Conservation (phyloP, 2,113 vertebrate genomes). For the Platichthys flesus region DNA sequence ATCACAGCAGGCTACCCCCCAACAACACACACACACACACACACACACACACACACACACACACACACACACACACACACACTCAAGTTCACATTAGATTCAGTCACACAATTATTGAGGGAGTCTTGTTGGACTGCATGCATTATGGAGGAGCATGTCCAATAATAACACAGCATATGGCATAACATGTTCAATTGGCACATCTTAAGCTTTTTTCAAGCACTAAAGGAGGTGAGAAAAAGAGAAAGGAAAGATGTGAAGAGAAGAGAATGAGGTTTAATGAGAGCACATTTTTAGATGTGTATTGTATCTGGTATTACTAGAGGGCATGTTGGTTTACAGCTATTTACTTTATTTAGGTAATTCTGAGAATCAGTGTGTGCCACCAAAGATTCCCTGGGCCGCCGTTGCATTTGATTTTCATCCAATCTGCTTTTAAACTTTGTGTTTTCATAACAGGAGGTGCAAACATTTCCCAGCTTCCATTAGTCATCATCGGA, state of each 20-base stretch:
- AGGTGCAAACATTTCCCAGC: slow-evolving; percentile 18
- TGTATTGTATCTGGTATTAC: background rate
- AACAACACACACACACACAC: background rate
- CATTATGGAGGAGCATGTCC: slow-evolving; percentile 61
- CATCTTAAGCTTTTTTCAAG: slow-evolving; percentile 38
- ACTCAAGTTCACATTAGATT: slow-evolving; percentile 58
- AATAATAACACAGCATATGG: slow-evolving; percentile 62
- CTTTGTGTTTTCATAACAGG: slow-evolving; percentile 39
- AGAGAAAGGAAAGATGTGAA: background rate
- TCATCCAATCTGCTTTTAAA: background rate
- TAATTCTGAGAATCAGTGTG: background rate
- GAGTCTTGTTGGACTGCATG: slow-evolving; percentile 47
- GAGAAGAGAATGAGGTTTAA: background rate
- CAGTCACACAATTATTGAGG: slow-evolving; percentile 57
- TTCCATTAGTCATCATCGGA: slow-evolving; percentile 51
- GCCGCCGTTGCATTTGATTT: background rate
- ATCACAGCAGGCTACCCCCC: slow-evolving; percentile 69
- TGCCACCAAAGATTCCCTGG: background rate
- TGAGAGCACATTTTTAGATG: background rate
- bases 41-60: background rate
- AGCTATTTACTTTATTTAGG: background rate
- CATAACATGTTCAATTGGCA: slow-evolving; percentile 54
- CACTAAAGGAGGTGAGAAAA: slow-evolving; percentile 26
- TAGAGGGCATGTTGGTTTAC: background rate
- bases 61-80: slow-evolving; percentile 3